phyloP scores from a whole-genome alignment of 2,797 vertebrate genomes.

The Tinamus major region DNA sequence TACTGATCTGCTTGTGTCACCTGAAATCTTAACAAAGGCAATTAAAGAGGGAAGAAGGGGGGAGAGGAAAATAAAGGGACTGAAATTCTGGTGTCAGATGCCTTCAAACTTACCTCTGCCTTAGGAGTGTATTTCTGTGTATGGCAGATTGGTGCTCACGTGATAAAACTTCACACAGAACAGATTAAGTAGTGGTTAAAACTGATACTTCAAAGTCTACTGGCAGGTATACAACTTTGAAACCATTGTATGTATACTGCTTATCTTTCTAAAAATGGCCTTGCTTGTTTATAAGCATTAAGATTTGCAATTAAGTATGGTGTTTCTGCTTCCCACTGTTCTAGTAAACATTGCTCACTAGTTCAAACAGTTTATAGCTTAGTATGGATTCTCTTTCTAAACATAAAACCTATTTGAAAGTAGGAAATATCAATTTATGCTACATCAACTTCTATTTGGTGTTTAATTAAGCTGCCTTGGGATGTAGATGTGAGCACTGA shows the following conservation, averaged over 20 bases:
- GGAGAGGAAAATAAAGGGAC: not conserved
- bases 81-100: not conserved
- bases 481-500: not conserved
- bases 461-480: not conserved
- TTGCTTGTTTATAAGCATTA: not conserved
- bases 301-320: accelerated
- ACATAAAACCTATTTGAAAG: not conserved
- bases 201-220: not conserved
- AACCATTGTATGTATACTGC: not conserved
- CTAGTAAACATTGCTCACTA: not conserved
- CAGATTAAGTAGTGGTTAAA: not conserved
- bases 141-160: not conserved
- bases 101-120: not conserved
- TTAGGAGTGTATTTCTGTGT: too few species aligned
- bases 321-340: not conserved
- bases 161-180: not conserved
- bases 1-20: not conserved
- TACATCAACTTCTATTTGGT: not conserved
- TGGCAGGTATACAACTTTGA: not conserved
- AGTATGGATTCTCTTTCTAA: not conserved
- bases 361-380: not conserved
- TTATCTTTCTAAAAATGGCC: not conserved
- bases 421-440: not conserved
- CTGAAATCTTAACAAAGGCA: not conserved
- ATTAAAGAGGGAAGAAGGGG: not conserved